Evolutionary conservation across 2,888 invertebrate species (phyloP), one percentile per base, ranked within the genome.

Genomic region (Alcis repandata): DNA sequence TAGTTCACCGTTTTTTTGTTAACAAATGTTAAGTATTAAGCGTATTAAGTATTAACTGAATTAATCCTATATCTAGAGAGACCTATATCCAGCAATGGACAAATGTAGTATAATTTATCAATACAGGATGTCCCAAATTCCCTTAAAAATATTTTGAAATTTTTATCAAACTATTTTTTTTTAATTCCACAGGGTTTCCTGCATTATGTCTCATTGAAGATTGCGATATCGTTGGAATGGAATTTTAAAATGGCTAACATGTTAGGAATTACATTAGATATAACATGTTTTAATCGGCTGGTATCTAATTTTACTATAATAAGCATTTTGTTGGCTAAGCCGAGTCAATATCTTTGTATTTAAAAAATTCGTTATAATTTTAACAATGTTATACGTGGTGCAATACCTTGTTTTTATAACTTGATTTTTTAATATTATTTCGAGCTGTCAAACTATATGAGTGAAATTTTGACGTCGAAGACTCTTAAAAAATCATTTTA

Each of bases 181-280:
- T 61, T 52, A 36, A 56, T 80, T 77, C n/a, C n/a, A 3, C 78
- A 84, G 83, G 76, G 65, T 76, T 62, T 52, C 73, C 66, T 52
- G 74, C 68, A 69, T 75, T 61, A 40, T 75, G 46, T 67, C 71
- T 67, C 68, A 60, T 13, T 71, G 74, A 77, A 74, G 69, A 76
- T 70, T 57, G 67, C 67, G 65, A 71, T 71, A 71, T 52, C 57
- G 32, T 61, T 70, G 54, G 67, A 68, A 71, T 67, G 33, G 58
- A 67, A 65, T 70, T 36, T 70, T 57, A 64, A 52, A 57, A 62
- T 70, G 61, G 63, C 69, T 54, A 74, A 71, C 67, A 59, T 36
- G 19, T 61, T 61, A 60, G 59, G 59, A 48, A 71, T 63, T 65
- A 57, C 69, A 58, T 53, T 67, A 22, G 64, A 56, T 54, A 62